Evolutionary conservation across 92 coral and sea anemone genomes (phyloP).

Genomic region (Parazoanthus swiftii): DNA sequence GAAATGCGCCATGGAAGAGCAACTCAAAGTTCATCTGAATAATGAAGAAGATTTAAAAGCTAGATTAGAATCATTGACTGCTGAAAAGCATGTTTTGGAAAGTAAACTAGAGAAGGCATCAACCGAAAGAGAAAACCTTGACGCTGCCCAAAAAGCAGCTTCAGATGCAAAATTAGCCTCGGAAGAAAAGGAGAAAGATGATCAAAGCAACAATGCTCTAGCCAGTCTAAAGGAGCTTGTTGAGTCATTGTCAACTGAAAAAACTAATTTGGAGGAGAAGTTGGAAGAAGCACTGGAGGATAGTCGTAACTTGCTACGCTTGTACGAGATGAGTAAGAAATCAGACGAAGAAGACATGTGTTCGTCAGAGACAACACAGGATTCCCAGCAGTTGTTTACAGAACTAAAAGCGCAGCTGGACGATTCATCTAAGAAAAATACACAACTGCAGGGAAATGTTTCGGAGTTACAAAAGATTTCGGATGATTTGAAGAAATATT

Average conservation of each 20-base stretch:
- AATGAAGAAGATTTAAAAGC: neutral
- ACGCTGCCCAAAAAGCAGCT: conserved; percentile 5
- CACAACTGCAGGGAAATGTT: neutral
- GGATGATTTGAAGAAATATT: conserved; percentile 14
- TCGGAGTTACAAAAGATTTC: neutral
- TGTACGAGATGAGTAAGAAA: neutral
- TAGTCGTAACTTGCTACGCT: neutral
- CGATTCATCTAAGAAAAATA: neutral
- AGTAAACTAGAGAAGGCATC: neutral
- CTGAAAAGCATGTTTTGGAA: neutral
- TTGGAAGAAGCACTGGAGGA: conserved; percentile 15
- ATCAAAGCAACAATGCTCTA: neutral
- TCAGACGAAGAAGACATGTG: neutral
- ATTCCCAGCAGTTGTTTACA: neutral
- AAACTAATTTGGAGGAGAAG: conserved; percentile 8
- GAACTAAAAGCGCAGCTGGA: conserved; percentile 2
- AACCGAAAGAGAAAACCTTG: neutral
- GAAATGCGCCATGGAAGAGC: conserved; percentile 11
- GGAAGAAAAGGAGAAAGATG: neutral
- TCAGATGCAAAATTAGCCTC: conserved; percentile 1
- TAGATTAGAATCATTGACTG: neutral
- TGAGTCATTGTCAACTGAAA: neutral
- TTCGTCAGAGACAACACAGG: neutral
- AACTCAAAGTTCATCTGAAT: neutral
- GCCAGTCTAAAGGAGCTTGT: neutral